These are phyloP conservation scores for Tetranychus piercei DNA, from an alignment of 2,888 invertebrate species.

Conservation along the genomic window DNA sequence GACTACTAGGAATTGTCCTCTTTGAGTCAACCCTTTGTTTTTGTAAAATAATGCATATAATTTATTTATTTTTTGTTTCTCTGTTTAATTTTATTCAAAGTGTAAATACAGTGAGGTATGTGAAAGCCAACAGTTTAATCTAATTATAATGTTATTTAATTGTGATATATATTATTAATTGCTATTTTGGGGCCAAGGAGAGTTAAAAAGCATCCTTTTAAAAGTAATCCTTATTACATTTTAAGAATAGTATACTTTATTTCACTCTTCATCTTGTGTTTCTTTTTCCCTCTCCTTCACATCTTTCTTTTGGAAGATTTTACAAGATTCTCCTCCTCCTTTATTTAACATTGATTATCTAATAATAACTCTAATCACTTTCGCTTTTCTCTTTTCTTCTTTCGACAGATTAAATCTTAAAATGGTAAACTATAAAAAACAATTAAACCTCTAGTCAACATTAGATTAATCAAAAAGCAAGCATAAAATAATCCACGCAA, in stretches of 20 bases:
- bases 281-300: neutral
- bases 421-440: neutral
- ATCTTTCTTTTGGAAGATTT: neutral
- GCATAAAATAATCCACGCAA: neutral
- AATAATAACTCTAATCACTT: conserved; percentile 2
- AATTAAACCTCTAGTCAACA: conserved; percentile 1
- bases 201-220: neutral
- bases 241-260: neutral
- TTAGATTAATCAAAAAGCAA: neutral
- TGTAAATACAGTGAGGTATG: neutral
- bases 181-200: conserved; percentile 8
- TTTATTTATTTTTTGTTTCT: no score
- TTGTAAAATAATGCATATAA: no score
- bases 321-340: neutral
- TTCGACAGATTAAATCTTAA: neutral
- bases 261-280: neutral
- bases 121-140: neutral
- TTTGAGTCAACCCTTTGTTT: no score
- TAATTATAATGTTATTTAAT: neutral
- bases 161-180: neutral
- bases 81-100: no score
- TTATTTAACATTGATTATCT: neutral
- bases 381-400: neutral
- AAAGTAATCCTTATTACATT: neutral
- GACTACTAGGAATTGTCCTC: no score